Evolutionary conservation across 2,797 vertebrate genomes (phyloP).

Genomic region (Natrix natrix): DNA sequence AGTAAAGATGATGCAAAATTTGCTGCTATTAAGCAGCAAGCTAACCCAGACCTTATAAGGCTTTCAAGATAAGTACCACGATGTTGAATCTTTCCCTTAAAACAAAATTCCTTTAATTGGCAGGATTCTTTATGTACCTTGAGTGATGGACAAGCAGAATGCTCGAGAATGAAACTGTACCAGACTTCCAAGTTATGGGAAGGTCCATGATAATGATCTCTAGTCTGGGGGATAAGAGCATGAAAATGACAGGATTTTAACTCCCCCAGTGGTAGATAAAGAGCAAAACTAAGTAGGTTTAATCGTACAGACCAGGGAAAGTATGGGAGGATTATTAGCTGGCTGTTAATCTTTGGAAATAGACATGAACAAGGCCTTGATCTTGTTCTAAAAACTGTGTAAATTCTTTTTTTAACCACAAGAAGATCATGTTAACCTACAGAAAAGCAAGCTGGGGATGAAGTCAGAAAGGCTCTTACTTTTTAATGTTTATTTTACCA

Average conservation of each 20-base stretch:
- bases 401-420: neutral
- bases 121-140: slow-evolving; percentile 20
- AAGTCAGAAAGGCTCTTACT: neutral
- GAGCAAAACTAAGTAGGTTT: neutral
- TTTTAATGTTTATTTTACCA: neutral
- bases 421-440: neutral
- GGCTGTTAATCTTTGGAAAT: slow-evolving; percentile 4
- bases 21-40: neutral
- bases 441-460: neutral
- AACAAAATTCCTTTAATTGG: neutral
- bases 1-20: neutral
- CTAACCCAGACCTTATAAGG: neutral
- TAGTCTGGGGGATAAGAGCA: neutral
- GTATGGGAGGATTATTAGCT: slow-evolving; percentile 10
- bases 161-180: neutral
- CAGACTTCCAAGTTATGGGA: slow-evolving; percentile 6
- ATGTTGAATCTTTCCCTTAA: neutral
- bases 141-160: neutral
- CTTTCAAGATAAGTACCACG: neutral
- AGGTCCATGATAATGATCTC: neutral
- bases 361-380: neutral
- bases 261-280: neutral
- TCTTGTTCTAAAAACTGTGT: slow-evolving; percentile 15
- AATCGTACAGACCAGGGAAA: neutral
- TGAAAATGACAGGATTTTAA: neutral